phyloP scores from a whole-genome alignment of 2,113 vertebrate genomes.

The Bos taurus region DNA sequence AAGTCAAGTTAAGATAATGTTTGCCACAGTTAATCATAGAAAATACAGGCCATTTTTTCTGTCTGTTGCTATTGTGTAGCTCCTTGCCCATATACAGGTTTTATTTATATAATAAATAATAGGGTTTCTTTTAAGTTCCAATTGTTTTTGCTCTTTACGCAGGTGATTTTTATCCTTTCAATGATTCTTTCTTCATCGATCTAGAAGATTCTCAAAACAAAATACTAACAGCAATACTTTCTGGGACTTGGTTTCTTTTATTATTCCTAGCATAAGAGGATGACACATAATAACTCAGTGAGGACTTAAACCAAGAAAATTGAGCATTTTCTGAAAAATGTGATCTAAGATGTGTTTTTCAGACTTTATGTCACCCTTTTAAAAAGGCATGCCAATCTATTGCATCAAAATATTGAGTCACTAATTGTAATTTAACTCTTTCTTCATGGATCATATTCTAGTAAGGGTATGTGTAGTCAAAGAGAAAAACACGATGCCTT shows the following conservation, averaged over 20 bases:
- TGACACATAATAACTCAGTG: neutral
- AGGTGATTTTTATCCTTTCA: neutral
- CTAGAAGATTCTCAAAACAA: conserved; percentile 9
- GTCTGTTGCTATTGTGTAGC: neutral
- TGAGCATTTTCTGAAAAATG: neutral
- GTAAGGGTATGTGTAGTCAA: neutral
- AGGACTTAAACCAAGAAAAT: neutral
- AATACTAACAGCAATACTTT: neutral
- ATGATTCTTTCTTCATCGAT: neutral
- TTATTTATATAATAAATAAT: neutral
- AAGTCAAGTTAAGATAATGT: neutral
- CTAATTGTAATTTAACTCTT: neutral
- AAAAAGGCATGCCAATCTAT: neutral
- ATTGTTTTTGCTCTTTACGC: neutral
- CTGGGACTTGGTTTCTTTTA: neutral
- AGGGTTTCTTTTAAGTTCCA: neutral
- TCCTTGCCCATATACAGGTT: neutral
- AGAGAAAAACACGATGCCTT: neutral
- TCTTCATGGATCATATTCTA: neutral
- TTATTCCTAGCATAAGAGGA: neutral
- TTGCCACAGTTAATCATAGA: neutral
- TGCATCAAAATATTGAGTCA: conserved; percentile 1
- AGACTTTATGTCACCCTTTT: neutral
- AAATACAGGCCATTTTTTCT: neutral
- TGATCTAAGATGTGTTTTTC: neutral